Conservation (phyloP, 2,888 invertebrate species). For the Priocnemis perturbator region DNA sequence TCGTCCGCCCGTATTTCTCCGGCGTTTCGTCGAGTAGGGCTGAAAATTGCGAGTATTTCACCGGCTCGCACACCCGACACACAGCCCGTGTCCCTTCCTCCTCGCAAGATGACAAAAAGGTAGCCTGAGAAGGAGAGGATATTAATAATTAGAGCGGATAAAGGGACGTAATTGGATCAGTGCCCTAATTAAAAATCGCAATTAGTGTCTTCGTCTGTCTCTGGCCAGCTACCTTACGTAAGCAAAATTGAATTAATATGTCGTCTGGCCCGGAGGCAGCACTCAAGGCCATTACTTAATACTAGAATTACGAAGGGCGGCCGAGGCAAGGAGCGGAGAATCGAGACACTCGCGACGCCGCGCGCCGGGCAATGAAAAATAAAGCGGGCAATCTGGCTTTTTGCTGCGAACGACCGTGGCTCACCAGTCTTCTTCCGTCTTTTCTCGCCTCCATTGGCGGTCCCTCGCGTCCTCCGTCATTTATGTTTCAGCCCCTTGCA, state of each 20-base stretch:
- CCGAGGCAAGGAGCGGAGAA: constrained; percentile 1
- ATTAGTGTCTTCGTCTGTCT: constrained; percentile 53
- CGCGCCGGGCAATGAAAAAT: constrained; percentile 12
- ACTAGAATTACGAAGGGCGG: constrained; percentile 44
- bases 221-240: constrained; percentile 47
- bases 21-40: constrained; percentile 31
- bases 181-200: constrained; percentile 64
- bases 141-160: constrained; percentile 59
- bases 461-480: too few relatives aligned
- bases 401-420: too few relatives aligned
- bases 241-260: constrained; percentile 61
- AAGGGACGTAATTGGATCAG: constrained; percentile 58
- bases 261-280: constrained; percentile 44
- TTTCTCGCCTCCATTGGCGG: too few relatives aligned
- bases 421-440: too few relatives aligned
- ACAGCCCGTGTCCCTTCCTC: constrained; percentile 7
- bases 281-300: constrained; percentile 52
- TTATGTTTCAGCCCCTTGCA: too few relatives aligned
- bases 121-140: constrained; percentile 1
- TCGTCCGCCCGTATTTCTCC: constrained; percentile 30
- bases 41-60: constrained; percentile 53
- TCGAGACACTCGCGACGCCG: constrained; percentile 1
- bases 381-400: constrained; percentile 3
- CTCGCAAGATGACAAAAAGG: too few relatives aligned
- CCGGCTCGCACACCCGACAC: constrained; percentile 23